These are phyloP conservation scores for Dolomedes plantarius DNA, from an alignment of 2,888 invertebrate species.

Conservation along the genomic window DNA sequence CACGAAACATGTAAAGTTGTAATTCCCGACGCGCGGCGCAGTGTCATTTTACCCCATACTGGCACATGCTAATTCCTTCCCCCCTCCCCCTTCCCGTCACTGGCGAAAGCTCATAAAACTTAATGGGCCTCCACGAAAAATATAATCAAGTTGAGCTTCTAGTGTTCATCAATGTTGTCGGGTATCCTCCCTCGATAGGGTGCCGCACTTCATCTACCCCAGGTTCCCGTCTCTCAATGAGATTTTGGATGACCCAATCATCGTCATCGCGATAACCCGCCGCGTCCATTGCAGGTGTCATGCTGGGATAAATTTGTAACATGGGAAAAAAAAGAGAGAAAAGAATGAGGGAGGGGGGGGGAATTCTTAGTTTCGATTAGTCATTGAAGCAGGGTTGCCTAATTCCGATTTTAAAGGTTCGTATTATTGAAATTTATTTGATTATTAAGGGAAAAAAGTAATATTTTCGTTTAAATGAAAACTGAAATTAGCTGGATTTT, in stretches of 20 bases:
- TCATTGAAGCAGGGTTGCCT: too few relatives aligned
- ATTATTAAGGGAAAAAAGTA: too few relatives aligned
- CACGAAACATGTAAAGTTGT: too few relatives aligned
- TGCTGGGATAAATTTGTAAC: neutral
- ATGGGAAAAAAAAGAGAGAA: too few relatives aligned
- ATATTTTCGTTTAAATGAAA: too few relatives aligned
- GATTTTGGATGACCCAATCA: neutral
- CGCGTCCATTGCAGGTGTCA: neutral
- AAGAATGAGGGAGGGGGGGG: too few relatives aligned
- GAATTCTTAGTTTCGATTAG: too few relatives aligned
- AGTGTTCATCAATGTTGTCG: neutral
- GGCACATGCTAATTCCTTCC: neutral
- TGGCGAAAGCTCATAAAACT: neutral
- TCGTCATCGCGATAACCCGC: neutral
- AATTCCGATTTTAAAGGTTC: too few relatives aligned
- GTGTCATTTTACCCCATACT: too few relatives aligned
- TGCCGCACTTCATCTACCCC: neutral
- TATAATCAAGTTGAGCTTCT: neutral
- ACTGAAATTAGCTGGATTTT: too few relatives aligned
- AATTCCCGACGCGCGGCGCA: too few relatives aligned
- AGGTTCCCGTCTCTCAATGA: neutral
- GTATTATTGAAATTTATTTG: too few relatives aligned
- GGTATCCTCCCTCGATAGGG: neutral
- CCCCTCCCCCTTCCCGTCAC: neutral
- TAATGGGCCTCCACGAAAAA: neutral